These are phyloP conservation scores for Chauna torquata DNA, from an alignment of 2,113 vertebrate genomes.

Conservation along the genomic window DNA sequence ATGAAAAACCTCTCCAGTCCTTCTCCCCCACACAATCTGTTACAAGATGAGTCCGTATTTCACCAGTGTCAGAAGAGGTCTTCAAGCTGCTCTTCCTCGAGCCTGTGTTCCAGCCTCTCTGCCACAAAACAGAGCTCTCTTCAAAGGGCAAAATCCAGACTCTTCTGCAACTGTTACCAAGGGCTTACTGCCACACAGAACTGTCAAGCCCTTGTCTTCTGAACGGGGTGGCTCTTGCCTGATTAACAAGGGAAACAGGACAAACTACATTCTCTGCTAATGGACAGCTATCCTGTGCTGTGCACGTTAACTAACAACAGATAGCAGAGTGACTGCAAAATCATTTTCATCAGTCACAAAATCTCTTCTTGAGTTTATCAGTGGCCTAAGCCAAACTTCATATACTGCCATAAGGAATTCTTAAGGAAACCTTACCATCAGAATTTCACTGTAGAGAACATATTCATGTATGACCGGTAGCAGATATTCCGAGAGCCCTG, in stretches of 20 bases:
- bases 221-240: neutral
- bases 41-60: neutral
- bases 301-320: neutral
- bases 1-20: constrained; percentile 28
- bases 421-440: constrained; percentile 83
- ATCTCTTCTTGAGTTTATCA: neutral
- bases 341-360: neutral
- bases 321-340: neutral
- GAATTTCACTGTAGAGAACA: constrained; percentile 87
- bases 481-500: constrained; percentile 80
- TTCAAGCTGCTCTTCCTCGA: neutral
- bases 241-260: neutral
- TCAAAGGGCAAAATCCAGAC: neutral
- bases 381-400: neutral
- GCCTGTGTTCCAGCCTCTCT: neutral
- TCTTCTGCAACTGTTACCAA: neutral
- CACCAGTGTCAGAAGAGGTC: neutral
- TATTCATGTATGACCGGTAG: constrained; percentile 91
- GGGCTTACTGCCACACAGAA: neutral
- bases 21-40: constrained; percentile 44
- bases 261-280: fast-evolving
- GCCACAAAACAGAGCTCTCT: neutral
- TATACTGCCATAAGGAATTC: neutral
- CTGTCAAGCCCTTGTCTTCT: neutral
- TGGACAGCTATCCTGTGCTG: fast-evolving